Evolutionary conservation across 2,888 invertebrate species (phyloP), one percentile per base, ranked within the genome.

Genomic region (Drosophila mulleri): DNA sequence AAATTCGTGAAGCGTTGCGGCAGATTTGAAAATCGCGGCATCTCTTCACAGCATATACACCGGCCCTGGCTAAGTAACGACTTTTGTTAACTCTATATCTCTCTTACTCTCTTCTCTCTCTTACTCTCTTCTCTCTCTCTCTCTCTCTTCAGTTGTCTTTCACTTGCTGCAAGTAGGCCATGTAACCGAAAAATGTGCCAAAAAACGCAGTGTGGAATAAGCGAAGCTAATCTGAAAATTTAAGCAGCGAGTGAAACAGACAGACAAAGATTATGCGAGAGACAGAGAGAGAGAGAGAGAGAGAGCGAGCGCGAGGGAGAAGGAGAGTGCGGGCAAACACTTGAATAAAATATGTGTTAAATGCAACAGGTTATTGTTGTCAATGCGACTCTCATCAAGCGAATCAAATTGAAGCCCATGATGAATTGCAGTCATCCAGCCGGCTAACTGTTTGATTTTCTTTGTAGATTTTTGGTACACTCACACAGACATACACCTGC

Each of bases 201-300:
- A 84, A 87, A 87, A 81, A 78, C 68, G 60, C 56, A 50, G 70
- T 65, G 72, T 60, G 67, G 78, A 72, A 67, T 59, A 48, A 70
- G 85, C 88, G 61, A 61, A 73, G 82, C 73, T 89, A 89, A 89
- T 85, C 88, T 67, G 83, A 66, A 84, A 82, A 88, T 69, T 50
- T 87, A 87, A 84, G 72, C 85, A 59, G 54, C 41, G 23, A 20
- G 16, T n/a, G 26, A 47, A 26, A 45, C 32, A 23, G 37, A 56
- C 8, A 26, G 18, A 53, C 11, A 39, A 3, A 41, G 41, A 41
- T 7, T 29, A 29, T 29, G 29, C 7, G 2, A n/a, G 32, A 44
- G 14, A 29, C 9, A 45, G 18, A n/a, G 14, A 50, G 41, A 50
- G 7, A 7, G 23, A 6, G 23, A 29, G 63, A 56, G 44, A n/a